Conservation (phyloP, 2,888 invertebrate genomes). For the Smittia sp. region DNA sequence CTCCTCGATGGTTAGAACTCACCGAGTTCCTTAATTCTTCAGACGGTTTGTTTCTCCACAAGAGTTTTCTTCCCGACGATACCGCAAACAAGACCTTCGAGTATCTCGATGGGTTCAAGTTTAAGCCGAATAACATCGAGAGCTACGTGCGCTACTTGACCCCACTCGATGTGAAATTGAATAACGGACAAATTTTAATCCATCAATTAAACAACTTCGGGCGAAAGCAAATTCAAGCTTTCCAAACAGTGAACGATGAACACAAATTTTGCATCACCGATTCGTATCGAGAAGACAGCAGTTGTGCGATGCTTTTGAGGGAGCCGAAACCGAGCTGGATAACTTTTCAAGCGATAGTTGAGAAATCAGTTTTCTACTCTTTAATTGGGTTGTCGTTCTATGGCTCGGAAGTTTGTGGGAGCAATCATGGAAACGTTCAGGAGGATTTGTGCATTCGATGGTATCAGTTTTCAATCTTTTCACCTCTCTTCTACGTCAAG, state of each 20-base stretch:
- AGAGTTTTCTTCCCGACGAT: not conserved
- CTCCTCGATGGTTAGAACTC: not conserved
- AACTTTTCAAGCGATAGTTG: slow-evolving; percentile 23
- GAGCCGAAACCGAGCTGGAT: slow-evolving; percentile 32
- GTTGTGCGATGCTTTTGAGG: slow-evolving; percentile 26
- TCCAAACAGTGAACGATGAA: slow-evolving; percentile 25
- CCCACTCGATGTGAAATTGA: slow-evolving; percentile 38
- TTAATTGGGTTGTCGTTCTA: slow-evolving; percentile 33
- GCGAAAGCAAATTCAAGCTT: slow-evolving; percentile 26
- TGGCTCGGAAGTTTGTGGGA: slow-evolving; percentile 39
- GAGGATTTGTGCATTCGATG: slow-evolving; percentile 42
- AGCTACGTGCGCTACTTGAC: slow-evolving; percentile 5
- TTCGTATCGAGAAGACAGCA: slow-evolving; percentile 13
- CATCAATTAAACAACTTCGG: slow-evolving; percentile 37
- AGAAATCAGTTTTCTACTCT: slow-evolving; percentile 37
- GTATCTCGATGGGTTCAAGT: slow-evolving; percentile 10
- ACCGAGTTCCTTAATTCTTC: not conserved
- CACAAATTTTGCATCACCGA: slow-evolving; percentile 29
- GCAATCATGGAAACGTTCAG: not conserved
- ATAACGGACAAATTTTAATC: not conserved
- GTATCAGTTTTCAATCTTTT: slow-evolving; percentile 42
- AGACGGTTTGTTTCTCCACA: not conserved
- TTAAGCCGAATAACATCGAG: slow-evolving; percentile 28
- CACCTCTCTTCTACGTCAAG: slow-evolving; percentile 30
- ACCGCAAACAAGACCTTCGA: slow-evolving; percentile 7